Conservation (phyloP, 2,888 invertebrate genomes). For the Cheilosia variabilis region DNA sequence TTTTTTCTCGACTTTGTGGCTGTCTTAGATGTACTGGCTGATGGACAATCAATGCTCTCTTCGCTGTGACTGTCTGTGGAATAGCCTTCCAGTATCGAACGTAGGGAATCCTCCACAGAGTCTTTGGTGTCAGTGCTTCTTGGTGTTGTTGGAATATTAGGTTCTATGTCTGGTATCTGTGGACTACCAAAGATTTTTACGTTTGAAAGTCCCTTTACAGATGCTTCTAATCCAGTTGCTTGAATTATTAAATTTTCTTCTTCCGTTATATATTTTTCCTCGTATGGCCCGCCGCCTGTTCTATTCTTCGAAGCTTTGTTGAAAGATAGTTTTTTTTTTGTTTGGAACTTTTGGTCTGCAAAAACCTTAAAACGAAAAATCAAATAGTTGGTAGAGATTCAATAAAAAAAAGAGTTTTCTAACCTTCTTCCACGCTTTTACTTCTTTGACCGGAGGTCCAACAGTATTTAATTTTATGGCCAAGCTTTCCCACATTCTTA, state of each 20-base stretch:
- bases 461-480: background rate
- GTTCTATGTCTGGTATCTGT: too few relatives aligned
- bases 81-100: too few relatives aligned
- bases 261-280: background rate
- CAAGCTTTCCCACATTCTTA: too few relatives aligned
- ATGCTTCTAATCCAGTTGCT: background rate
- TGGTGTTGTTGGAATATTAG: too few relatives aligned
- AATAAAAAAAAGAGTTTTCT: background rate
- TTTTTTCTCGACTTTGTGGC: too few relatives aligned
- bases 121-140: too few relatives aligned
- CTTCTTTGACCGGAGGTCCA: slow-evolving; percentile 4
- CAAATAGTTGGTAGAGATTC: background rate
- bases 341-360: slow-evolving; percentile 3
- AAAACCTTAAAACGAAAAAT: background rate
- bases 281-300: background rate
- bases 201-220: background rate
- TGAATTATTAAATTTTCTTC: background rate
- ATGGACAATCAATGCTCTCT: too few relatives aligned
- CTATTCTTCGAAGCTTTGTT: background rate
- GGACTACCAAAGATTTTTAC: too few relatives aligned
- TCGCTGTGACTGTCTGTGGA: too few relatives aligned
- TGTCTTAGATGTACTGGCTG: too few relatives aligned
- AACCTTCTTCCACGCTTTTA: background rate
- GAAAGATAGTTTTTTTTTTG: background rate
- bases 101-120: too few relatives aligned